Base-by-base conservation (phyloP, 2,888 invertebrate species). In the Apotomis capreana region DNA sequence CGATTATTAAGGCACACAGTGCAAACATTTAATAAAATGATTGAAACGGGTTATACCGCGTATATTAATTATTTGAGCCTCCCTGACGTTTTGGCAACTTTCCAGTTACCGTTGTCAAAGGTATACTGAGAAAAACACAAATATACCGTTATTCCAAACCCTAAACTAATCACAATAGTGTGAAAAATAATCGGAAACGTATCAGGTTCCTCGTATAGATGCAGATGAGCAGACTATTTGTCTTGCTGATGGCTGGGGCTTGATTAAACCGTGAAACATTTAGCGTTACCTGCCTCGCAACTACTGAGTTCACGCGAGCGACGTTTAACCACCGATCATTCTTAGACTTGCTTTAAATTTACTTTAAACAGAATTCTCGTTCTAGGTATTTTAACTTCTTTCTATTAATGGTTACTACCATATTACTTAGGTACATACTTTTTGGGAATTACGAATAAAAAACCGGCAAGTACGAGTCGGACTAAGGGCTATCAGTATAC, bases 141-240 rank as follows among this genome's bases (percentile, higher is more conserved):
- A 13, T 15, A 26, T 36, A 26, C 36, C 26, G 26, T 5, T 15
- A 44, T 44, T 8, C 44, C 44, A 5, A 8, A 44, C 8, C 8
- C 6, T 9, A 49, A 55, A 46, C 44, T 65, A 57, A 57, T 70
- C 59, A 65, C 44, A 54, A 70, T 40, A 26, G 70, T 12, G 67
- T 61, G 55, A 89, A 88, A 87, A 88, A 75, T 74, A 73, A 75
- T 73, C 74, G 70, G 65, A 75, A 76, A 90, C 89, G 86, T 88
- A 88, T 84, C 87, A 84, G 84, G 89, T 87, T 84, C 86, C 90
- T 92, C 92, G 91, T 92, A 90, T 92, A 90, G 92, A 92, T 92
- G 92, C 91, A 92, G 92, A 92, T 92, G 92, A 92, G 92, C 89
- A 82, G 88, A 90, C 91, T 92, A 92, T 92, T 92, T 92, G 90